phyloP scores from a whole-genome alignment of 30 jellyfish, hydroid and myxozoan genomes.

The Rhopilema esculentum region DNA sequence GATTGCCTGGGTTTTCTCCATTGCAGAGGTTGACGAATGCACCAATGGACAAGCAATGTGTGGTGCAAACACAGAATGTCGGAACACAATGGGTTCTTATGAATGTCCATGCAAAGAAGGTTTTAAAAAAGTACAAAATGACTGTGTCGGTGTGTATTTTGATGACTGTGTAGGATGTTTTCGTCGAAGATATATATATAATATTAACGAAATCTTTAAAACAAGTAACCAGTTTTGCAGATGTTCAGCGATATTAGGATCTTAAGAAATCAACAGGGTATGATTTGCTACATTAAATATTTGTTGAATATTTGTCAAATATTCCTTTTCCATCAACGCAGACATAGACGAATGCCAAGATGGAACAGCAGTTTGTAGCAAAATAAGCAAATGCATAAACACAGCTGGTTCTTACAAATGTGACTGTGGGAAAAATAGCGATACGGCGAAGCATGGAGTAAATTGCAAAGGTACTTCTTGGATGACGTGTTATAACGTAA shows the following conservation, averaged over 20 bases:
- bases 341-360: constrained; percentile 48
- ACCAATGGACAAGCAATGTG: constrained; percentile 53
- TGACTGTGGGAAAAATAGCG: constrained; percentile 5
- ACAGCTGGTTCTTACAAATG: constrained; percentile 57
- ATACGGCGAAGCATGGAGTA: constrained; percentile 4
- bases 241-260: no score
- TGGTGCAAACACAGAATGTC: constrained; percentile 40
- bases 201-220: neutral
- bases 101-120: constrained; percentile 58
- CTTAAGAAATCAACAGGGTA: no score
- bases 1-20: neutral
- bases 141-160: constrained; percentile 43
- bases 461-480: constrained; percentile 22
- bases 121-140: constrained; percentile 3
- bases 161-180: no score
- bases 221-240: no score
- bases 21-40: constrained; percentile 51
- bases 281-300: no score
- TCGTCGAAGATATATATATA: no score
- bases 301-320: no score
- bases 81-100: constrained; percentile 50
- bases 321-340: neutral
- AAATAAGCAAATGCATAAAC: constrained; percentile 23
- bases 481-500: no score
- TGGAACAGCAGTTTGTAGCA: constrained; percentile 34